Base-by-base conservation (phyloP, 2,797 vertebrate species). In the Avahi laniger region DNA sequence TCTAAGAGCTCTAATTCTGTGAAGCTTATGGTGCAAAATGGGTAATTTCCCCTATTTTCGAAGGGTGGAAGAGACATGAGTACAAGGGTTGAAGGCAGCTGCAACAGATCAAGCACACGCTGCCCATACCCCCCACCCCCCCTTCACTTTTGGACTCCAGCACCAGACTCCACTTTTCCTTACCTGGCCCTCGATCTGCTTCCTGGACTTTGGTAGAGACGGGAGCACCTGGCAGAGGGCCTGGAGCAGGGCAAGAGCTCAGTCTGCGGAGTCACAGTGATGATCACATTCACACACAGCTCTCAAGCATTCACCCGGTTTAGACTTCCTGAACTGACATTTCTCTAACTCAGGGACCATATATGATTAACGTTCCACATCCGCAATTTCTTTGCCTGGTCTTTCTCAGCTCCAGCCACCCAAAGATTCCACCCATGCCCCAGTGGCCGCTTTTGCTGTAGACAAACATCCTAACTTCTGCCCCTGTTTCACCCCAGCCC, bases 201-300 rank as follows among this genome's bases (percentile, higher is more conserved):
- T 41, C 22, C 28, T 61, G 46, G 30, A 9, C 35, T 14, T 33
- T 5, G 46, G 4, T 22, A 3, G 18, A 38, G 22, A 9, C 3
- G 1, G 20, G 30, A 41, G 15, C 24, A 7, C 43, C 35, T 38
- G 14, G 5, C 7, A 13, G 80, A 73, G 10, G 43, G 18, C 22
- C 2, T 2, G n/a, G 24, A 17, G 18, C 59, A 30, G 24, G 14
- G 26, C 57, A 24, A 28, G 35, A 46, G 75, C 14, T 30, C 63
- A 2, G 30, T 13, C 11, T 20, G 3, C 1, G 10, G 17, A 24
- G 15, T 14, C 7, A 0, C 7, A 8, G 22, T 0, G 46, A 12
- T 0, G 7, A 17, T 8, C 80, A 13, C 2, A 0, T 48, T 22
- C 85, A 24, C 43, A 59, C n/a, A 7, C 7, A 12, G 12, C 54